Percentiles rank a stretch among this genome's conserved stretches.
These are phyloP conservation scores for Clinocottus analis DNA, from an alignment of 2,113 vertebrate species.

Conservation along the genomic window DNA sequence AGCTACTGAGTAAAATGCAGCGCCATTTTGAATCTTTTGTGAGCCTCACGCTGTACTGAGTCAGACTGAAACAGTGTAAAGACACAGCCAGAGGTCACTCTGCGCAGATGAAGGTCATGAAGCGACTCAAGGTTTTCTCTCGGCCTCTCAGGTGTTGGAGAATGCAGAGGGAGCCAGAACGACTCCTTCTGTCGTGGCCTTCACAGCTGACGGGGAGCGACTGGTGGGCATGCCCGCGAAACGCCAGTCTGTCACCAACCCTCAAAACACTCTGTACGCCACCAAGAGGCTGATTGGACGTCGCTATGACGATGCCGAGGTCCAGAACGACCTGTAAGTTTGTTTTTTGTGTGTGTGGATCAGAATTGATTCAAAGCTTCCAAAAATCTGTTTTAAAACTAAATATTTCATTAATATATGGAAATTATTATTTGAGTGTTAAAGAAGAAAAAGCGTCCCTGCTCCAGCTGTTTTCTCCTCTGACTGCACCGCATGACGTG, in stretches of 20 bases:
- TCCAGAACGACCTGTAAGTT: slow-evolving; percentile 97
- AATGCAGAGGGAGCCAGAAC: slow-evolving; percentile 96
- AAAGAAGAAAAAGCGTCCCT: no score
- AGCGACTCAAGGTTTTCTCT: not conserved
- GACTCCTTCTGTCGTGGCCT: slow-evolving; percentile 95
- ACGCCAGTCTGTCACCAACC: slow-evolving; percentile 96
- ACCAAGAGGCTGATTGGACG: slow-evolving; percentile 98
- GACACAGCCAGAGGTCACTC: no score
- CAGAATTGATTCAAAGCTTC: not conserved
- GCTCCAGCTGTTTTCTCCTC: no score
- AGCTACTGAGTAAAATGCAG: no score
- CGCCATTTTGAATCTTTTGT: no score
- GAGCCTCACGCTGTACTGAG: no score
- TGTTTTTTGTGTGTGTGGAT: not conserved
- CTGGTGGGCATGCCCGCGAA: slow-evolving; percentile 98
- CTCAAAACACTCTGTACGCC: slow-evolving; percentile 96
- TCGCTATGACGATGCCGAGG: slow-evolving; percentile 93
- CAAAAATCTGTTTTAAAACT: not conserved
- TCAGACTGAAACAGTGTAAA: no score
- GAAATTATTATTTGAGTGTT: no score
- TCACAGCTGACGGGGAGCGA: slow-evolving; percentile 91
- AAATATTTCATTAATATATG: not conserved
- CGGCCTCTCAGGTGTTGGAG: slow-evolving; percentile 89
- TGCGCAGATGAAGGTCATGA: not conserved
- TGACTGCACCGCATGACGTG: no score